phyloP scores from a whole-genome alignment of 2,888 invertebrate species.

The Nemotelus nigrinus region DNA sequence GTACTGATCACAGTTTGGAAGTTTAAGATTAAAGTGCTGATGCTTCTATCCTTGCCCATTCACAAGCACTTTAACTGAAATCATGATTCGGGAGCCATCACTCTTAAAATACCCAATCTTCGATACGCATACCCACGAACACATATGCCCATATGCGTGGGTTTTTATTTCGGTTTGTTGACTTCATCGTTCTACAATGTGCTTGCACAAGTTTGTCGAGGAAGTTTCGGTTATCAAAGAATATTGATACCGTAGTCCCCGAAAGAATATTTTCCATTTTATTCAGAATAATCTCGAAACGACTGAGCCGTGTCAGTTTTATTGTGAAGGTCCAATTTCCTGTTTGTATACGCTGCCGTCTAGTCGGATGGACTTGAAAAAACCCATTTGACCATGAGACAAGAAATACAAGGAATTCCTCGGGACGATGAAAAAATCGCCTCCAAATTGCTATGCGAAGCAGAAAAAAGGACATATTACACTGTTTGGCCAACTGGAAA shows the following conservation, averaged over 20 bases:
- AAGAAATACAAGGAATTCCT: background rate
- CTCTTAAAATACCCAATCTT: too few species aligned
- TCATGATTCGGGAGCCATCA: too few species aligned
- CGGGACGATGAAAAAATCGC: background rate
- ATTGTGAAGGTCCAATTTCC: slow-evolving; percentile 18
- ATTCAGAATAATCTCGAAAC: background rate
- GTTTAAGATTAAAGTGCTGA: too few species aligned
- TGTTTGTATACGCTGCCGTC: background rate
- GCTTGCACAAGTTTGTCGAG: too few species aligned
- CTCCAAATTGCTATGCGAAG: background rate
- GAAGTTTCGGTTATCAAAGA: background rate
- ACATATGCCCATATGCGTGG: too few species aligned
- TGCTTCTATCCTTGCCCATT: too few species aligned
- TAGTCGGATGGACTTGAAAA: slow-evolving; percentile 1
- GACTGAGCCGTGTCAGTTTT: slow-evolving; percentile 10
- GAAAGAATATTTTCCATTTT: background rate
- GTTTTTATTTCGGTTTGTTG: too few species aligned
- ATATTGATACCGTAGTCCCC: background rate
- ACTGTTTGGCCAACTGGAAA: slow-evolving; percentile 14
- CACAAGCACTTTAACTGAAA: too few species aligned
- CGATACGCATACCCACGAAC: too few species aligned
- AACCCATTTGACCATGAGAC: slow-evolving; percentile 11
- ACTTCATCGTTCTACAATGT: too few species aligned
- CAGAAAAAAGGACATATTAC: slow-evolving; percentile 23
- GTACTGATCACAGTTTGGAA: too few species aligned